A percentile compares a stretch with the other conserved stretches of the same genome.
phyloP scores from a whole-genome alignment of 1,140 invertebrate genomes.

The Kradibia gibbosae region DNA sequence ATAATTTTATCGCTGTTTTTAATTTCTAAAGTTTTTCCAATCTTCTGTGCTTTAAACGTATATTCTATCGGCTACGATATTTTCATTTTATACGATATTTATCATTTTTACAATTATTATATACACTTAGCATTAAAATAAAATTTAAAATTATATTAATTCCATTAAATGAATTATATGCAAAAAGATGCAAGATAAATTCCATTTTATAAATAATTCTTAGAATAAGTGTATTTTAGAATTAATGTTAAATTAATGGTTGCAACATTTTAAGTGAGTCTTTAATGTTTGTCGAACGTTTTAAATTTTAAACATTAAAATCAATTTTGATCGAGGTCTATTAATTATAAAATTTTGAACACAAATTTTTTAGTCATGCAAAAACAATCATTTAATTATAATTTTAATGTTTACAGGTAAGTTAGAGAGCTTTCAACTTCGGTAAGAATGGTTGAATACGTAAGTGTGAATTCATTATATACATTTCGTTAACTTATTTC shows the following conservation, averaged over 20 bases:
- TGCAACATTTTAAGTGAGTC: background rate
- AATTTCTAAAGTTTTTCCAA: conserved; percentile 4
- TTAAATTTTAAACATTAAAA: too few relatives aligned
- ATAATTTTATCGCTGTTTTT: conserved; percentile 16
- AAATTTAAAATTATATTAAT: background rate
- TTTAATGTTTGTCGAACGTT: too few relatives aligned
- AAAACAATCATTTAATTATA: background rate
- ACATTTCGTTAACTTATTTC: too few relatives aligned
- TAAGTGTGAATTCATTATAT: background rate
- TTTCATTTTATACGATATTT: background rate
- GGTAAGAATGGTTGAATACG: background rate
- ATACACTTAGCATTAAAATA: background rate
- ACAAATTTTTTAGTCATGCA: too few relatives aligned
- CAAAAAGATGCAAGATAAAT: background rate
- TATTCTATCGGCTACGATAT: background rate
- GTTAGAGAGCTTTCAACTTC: background rate
- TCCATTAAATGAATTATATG: background rate
- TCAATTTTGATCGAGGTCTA: too few relatives aligned
- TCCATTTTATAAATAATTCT: background rate
- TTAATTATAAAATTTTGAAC: too few relatives aligned
- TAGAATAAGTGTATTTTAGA: too few relatives aligned
- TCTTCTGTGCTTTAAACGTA: background rate
- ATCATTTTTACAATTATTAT: background rate
- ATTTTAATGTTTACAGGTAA: conserved; percentile 6
- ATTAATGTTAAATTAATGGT: background rate